Conservation (phyloP, 1,140 invertebrate genomes). For the Drosophila dunni region DNA sequence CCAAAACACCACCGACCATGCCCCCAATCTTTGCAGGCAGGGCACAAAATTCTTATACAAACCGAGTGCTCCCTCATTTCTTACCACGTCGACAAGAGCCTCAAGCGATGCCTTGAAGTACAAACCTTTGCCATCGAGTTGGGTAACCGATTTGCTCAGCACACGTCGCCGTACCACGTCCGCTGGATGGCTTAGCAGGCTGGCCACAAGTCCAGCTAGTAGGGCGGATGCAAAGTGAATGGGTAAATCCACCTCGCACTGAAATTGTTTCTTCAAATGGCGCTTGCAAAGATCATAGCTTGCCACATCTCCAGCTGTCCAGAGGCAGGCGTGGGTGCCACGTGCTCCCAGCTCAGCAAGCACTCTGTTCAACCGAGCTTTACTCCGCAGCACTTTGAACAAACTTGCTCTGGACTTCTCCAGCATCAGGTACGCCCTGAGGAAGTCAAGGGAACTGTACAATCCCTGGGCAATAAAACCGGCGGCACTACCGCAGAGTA, state of each 20-base stretch:
- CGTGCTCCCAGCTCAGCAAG: conserved; percentile 36
- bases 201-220: conserved; percentile 49
- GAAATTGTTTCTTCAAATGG: conserved; percentile 27
- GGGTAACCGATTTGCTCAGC: conserved; percentile 55
- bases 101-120: conserved; percentile 47
- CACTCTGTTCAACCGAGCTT: conserved; percentile 30
- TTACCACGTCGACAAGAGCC: conserved; percentile 31
- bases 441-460: conserved; percentile 60
- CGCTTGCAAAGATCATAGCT: conserved; percentile 66
- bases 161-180: conserved; percentile 63
- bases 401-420: conserved; percentile 30
- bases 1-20: conserved; percentile 69
- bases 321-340: conserved; percentile 55
- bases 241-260: conserved; percentile 32
- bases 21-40: conserved; percentile 56
- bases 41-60: conserved; percentile 64
- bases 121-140: conserved; percentile 10
- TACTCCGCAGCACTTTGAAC: neutral
- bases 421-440: conserved; percentile 63
- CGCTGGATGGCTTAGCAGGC: conserved; percentile 55
- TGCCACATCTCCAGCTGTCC: conserved; percentile 65
- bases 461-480: conserved; percentile 57
- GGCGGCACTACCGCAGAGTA: conserved; percentile 33
- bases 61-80: conserved; percentile 39
- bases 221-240: conserved; percentile 51